phyloP scores from a whole-genome alignment of 2,797 vertebrate genomes.

The Tympanoctomys barrerae region DNA sequence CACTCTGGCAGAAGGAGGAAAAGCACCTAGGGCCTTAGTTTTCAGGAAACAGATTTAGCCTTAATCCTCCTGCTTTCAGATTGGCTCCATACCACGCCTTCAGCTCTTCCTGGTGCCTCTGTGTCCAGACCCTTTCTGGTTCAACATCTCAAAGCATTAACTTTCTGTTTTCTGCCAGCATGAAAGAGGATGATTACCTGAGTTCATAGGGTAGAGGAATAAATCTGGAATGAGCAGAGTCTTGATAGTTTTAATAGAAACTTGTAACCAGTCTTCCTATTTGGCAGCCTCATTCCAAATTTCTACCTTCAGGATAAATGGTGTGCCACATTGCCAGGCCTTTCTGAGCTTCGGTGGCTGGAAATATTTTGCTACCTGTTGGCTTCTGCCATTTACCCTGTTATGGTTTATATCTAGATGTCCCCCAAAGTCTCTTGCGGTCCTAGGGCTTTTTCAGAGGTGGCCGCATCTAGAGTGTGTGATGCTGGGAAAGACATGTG shows the following conservation, averaged over 20 bases:
- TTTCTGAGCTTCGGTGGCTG: background rate
- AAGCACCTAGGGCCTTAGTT: background rate
- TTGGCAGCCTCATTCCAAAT: slow-evolving; percentile 34
- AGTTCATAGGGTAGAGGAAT: background rate
- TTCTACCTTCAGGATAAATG: slow-evolving; percentile 11
- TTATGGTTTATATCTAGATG: background rate
- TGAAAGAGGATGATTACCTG: background rate
- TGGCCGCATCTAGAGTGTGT: background rate
- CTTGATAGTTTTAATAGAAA: background rate
- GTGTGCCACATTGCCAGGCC: background rate
- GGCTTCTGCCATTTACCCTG: background rate
- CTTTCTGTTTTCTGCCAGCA: slow-evolving; percentile 10
- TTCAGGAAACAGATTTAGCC: slow-evolving; percentile 19
- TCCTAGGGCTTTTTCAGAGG: background rate
- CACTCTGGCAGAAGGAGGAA: slow-evolving; percentile 2
- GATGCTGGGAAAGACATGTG: background rate
- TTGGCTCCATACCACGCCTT: background rate
- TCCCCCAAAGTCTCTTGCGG: background rate
- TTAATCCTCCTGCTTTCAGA: background rate
- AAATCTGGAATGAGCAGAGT: background rate
- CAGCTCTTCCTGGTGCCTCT: background rate
- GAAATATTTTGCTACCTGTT: slow-evolving; percentile 49
- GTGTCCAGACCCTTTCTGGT: slow-evolving; percentile 26
- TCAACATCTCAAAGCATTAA: slow-evolving; percentile 48
- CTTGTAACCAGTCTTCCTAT: background rate